Percentiles rank a stretch among this genome's conserved stretches.
Conservation (phyloP, 37 sponge, comb jelly and placozoan genomes). For the Beroe ovata region DNA sequence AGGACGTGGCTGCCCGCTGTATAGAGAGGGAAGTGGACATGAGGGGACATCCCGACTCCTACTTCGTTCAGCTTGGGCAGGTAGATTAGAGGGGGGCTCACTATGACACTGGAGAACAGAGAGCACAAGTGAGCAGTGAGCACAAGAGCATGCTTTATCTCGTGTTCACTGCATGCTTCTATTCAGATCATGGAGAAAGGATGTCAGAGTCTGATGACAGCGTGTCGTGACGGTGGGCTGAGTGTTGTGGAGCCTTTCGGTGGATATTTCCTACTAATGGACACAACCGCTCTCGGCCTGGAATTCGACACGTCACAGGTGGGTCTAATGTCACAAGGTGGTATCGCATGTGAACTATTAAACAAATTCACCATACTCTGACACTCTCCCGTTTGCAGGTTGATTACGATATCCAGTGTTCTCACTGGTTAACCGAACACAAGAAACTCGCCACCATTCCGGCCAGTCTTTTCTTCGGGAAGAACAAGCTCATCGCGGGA, state of each 20-base stretch:
- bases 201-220: slow-evolving; percentile 76
- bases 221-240: slow-evolving; percentile 81
- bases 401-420: slow-evolving; percentile 80
- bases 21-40: slow-evolving; percentile 25
- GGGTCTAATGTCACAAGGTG: too few species aligned
- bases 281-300: slow-evolving; percentile 73
- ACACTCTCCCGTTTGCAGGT: slow-evolving; percentile 1
- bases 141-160: too few species aligned
- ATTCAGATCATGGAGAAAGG: slow-evolving; percentile 69
- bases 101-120: too few species aligned
- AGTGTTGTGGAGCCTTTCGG: slow-evolving; percentile 86
- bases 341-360: too few species aligned
- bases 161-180: too few species aligned
- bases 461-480: slow-evolving; percentile 80
- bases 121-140: too few species aligned
- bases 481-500: slow-evolving; percentile 71
- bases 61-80: slow-evolving; percentile 16
- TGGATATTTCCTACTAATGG: slow-evolving; percentile 91
- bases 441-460: slow-evolving; percentile 79
- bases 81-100: not conserved
- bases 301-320: slow-evolving; percentile 66
- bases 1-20: slow-evolving; percentile 39
- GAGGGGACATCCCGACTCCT: not conserved
- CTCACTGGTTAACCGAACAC: slow-evolving; percentile 81
- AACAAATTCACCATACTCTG: too few species aligned